A percentile compares a stretch with the other conserved stretches of the same genome.
Conservation (phyloP, 1,140 invertebrate genomes). For the Aphelenchoides besseyi region DNA sequence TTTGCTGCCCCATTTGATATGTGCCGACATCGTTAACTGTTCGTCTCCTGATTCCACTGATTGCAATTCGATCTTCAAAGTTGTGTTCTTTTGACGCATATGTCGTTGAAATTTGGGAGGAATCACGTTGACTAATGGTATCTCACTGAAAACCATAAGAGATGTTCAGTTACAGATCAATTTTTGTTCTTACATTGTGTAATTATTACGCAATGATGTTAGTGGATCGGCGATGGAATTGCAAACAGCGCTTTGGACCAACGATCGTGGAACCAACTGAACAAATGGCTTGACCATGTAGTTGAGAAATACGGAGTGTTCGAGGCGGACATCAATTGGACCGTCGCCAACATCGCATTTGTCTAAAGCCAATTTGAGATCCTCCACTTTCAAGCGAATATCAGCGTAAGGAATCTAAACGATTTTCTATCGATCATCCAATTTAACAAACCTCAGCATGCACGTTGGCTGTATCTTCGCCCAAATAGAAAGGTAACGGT, state of each 20-base stretch:
- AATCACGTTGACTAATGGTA: conserved; percentile 43
- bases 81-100: conserved; percentile 34
- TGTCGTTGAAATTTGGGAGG: conserved; percentile 48
- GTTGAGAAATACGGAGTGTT: conserved; percentile 29
- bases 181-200: conserved; percentile 32
- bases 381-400: conserved; percentile 14
- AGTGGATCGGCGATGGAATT: conserved; percentile 30
- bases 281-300: conserved; percentile 25
- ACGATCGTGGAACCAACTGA: conserved; percentile 22
- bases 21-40: conserved; percentile 43
- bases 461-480: conserved; percentile 31
- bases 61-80: conserved; percentile 37
- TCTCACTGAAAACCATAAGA: conserved; percentile 45
- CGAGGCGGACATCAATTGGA: conserved; percentile 24
- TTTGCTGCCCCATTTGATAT: conserved; percentile 44
- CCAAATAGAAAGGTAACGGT: conserved; percentile 34
- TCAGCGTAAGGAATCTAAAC: conserved; percentile 28
- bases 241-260: conserved; percentile 33
- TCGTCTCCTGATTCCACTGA: conserved; percentile 44
- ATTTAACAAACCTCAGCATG: conserved; percentile 31
- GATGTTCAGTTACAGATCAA: background rate
- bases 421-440: no score
- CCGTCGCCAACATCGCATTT: conserved; percentile 21
- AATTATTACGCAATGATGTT: conserved; percentile 33
- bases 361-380: conserved; percentile 20